These are phyloP conservation scores for Euproctis similis DNA, from an alignment of 2,888 invertebrate species.

Conservation along the genomic window DNA sequence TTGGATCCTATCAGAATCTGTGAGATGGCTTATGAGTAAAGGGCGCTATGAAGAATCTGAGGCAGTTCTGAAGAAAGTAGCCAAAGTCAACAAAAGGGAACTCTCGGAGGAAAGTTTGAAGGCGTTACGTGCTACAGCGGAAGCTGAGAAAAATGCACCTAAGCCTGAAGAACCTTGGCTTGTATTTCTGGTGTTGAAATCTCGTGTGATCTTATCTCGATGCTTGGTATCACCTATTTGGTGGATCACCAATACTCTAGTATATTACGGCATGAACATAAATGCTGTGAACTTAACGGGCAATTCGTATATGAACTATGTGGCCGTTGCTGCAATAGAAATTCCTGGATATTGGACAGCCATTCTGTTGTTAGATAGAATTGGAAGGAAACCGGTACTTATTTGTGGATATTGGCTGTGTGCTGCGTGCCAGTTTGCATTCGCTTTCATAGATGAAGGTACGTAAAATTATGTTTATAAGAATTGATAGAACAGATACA, in stretches of 20 bases:
- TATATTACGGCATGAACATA: slow-evolving; percentile 82
- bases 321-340: slow-evolving; percentile 79
- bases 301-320: slow-evolving; percentile 80
- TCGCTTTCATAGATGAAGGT: slow-evolving; percentile 77
- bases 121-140: slow-evolving; percentile 49
- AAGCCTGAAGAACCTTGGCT: slow-evolving; percentile 54
- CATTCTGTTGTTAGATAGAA: slow-evolving; percentile 76
- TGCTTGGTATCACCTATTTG: slow-evolving; percentile 71
- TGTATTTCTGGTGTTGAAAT: slow-evolving; percentile 40
- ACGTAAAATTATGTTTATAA: slow-evolving; percentile 14
- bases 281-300: slow-evolving; percentile 81
- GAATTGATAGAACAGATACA: no score
- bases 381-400: slow-evolving; percentile 79
- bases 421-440: slow-evolving; percentile 76
- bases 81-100: slow-evolving; percentile 75
- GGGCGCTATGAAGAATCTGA: slow-evolving; percentile 80
- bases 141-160: slow-evolving; percentile 40
- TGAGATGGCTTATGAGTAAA: slow-evolving; percentile 85
- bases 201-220: slow-evolving; percentile 41
- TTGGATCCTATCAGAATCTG: slow-evolving; percentile 84
- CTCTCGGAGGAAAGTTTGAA: slow-evolving; percentile 72
- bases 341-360: slow-evolving; percentile 83
- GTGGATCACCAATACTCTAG: slow-evolving; percentile 82
- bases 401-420: slow-evolving; percentile 78
- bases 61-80: slow-evolving; percentile 77